phyloP scores from a whole-genome alignment of 2,113 vertebrate genomes.

The Macquaria ambigua region DNA sequence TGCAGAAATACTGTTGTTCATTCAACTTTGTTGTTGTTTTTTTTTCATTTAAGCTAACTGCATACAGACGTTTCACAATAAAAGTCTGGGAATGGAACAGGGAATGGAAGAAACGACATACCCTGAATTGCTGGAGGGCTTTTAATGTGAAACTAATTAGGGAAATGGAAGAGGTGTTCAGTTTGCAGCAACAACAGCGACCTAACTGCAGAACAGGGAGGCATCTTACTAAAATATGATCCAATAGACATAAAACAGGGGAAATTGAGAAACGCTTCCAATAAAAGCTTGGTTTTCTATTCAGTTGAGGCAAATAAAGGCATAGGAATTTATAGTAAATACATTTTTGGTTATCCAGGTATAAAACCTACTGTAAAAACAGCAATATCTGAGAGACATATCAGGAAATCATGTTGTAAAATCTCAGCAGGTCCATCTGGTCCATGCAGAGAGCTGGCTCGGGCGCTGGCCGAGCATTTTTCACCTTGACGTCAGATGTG shows the following conservation, averaged over 20 bases:
- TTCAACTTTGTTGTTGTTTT: neutral
- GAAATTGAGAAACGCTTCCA: conserved; percentile 18
- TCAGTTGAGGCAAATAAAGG: conserved; percentile 21
- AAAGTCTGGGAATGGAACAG: neutral
- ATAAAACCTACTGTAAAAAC: conserved; percentile 11
- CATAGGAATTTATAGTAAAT: conserved; percentile 4
- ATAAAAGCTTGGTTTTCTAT: conserved; percentile 1
- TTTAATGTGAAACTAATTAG: conserved; percentile 24
- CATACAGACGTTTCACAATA: neutral
- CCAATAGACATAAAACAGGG: conserved; percentile 9
- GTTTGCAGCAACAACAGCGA: conserved; percentile 4
- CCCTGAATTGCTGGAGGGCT: neutral
- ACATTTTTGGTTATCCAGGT: conserved; percentile 13
- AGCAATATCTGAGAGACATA: conserved; percentile 18
- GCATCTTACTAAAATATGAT: conserved; percentile 20
- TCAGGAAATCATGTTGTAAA: conserved; percentile 34
- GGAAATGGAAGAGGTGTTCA: neutral
- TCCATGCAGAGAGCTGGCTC: conserved; percentile 48
- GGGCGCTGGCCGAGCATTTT: conserved; percentile 38
- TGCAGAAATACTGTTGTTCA: neutral
- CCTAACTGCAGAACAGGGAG: conserved; percentile 3
- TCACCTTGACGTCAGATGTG: conserved; percentile 58
- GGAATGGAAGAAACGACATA: neutral
- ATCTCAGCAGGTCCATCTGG: conserved; percentile 68
- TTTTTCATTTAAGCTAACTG: neutral